Conservation (phyloP, 2,888 invertebrate genomes). For the Cecidostiba fungosa region DNA sequence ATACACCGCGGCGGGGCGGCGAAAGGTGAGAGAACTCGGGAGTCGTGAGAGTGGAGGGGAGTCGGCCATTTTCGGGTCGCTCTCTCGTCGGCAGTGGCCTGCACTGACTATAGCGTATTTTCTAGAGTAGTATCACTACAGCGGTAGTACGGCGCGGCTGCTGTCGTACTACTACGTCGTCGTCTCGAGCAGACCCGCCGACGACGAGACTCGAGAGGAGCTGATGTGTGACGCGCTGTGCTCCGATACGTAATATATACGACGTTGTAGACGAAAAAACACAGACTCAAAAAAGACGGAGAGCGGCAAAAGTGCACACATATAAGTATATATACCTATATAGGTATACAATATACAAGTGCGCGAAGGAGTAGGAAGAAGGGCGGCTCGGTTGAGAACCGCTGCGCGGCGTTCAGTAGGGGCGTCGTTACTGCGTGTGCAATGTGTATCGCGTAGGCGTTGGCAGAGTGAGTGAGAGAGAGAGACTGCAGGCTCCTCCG, state of each 20-base stretch:
- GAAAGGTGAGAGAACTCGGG: conserved; percentile 54
- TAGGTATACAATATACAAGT: neutral
- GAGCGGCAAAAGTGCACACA: neutral
- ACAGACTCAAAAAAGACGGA: too few relatives aligned
- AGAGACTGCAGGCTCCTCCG: neutral
- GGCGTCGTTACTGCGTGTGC: conserved; percentile 74
- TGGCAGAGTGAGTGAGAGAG: conserved; percentile 67
- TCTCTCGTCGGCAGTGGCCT: neutral
- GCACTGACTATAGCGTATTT: conserved; percentile 9
- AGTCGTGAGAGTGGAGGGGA: conserved; percentile 44
- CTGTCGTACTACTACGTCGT: conserved; percentile 6
- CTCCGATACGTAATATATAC: neutral
- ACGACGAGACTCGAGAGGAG: neutral
- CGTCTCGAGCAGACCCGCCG: neutral
- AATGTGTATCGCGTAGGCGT: conserved; percentile 79
- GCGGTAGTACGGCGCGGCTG: conserved; percentile 7
- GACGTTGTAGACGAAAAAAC: neutral
- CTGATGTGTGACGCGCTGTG: neutral
- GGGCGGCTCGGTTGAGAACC: conserved; percentile 67
- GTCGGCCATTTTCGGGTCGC: conserved; percentile 59
- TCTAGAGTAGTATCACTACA: conserved; percentile 7
- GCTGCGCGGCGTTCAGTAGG: conserved; percentile 71
- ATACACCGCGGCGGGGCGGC: neutral
- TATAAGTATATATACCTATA: neutral
- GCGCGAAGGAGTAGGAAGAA: neutral